Evolutionary conservation across 2,797 vertebrate species (phyloP).

Genomic region (Chelonia mydas): DNA sequence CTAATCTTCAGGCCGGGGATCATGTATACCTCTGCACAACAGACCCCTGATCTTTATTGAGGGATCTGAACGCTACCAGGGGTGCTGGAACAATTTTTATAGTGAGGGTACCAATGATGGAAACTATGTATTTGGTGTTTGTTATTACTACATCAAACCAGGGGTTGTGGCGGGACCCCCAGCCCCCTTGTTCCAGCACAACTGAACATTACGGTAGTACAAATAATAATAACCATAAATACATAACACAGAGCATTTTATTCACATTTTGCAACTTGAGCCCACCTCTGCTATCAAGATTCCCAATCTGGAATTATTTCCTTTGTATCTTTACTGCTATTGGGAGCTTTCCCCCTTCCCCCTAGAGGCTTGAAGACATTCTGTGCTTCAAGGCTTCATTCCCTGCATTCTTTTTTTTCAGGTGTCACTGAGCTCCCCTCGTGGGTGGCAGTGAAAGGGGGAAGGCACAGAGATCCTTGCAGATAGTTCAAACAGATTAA

Average conservation of each 20-base stretch:
- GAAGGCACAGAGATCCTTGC: conserved; percentile 39
- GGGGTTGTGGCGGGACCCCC: too few species aligned
- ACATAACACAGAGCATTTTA: fast-evolving
- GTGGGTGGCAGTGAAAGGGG: conserved; percentile 24
- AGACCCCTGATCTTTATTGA: neutral
- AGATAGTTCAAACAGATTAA: conserved; percentile 66
- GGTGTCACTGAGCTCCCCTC: neutral
- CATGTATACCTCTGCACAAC: neutral
- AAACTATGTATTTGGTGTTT: too few species aligned
- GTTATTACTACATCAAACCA: too few species aligned
- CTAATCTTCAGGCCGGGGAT: neutral
- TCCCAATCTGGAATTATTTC: neutral
- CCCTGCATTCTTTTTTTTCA: neutral
- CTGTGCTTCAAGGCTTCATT: neutral
- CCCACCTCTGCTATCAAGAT: neutral
- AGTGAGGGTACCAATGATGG: too few species aligned
- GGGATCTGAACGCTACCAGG: neutral
- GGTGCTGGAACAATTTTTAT: too few species aligned
- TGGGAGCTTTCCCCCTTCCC: neutral
- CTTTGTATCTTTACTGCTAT: neutral
- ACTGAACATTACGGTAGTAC: neutral
- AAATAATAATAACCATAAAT: neutral
- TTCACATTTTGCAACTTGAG: neutral
- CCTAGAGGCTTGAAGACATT: neutral
- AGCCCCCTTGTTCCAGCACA: too few species aligned